A percentile compares a stretch with the other conserved stretches of the same genome.
Evolutionary conservation across 2,888 invertebrate species (phyloP).

Genomic region (Patella ulyssiponensis): DNA sequence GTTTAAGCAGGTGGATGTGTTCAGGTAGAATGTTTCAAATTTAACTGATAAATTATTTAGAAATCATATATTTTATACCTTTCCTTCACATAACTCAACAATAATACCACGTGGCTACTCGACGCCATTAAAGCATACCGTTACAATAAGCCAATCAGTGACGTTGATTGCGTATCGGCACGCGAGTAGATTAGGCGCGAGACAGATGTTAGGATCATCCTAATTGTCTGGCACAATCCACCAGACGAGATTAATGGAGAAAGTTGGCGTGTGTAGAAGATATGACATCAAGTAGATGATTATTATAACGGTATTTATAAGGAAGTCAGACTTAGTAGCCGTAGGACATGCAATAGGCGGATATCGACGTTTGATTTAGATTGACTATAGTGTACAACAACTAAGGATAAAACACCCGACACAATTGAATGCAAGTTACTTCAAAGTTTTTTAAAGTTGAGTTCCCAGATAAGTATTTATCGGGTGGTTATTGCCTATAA

Average conservation of each 20-base stretch:
- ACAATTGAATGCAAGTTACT: no score
- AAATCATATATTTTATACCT: background rate
- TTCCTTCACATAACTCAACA: background rate
- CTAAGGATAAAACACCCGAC: no score
- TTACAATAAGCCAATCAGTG: background rate
- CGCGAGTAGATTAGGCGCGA: background rate
- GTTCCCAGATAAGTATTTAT: no score
- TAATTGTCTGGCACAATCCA: constrained; percentile 1
- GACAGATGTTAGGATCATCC: background rate
- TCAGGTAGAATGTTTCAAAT: background rate
- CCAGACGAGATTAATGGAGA: background rate
- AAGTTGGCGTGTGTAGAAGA: background rate
- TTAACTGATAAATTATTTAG: background rate
- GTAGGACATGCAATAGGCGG: no score
- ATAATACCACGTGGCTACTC: background rate
- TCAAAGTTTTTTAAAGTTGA: no score
- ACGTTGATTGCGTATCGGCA: background rate
- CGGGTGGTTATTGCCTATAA: no score
- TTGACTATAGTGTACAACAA: no score
- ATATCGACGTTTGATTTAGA: no score
- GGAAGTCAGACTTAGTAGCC: no score
- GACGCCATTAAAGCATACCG: background rate
- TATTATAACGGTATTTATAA: no score
- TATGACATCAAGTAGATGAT: background rate
- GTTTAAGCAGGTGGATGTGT: background rate